Percentiles rank a stretch among this genome's conserved stretches.
These are phyloP conservation scores for Pionites leucogaster DNA, from an alignment of 2,113 vertebrate genomes.

Conservation along the genomic window DNA sequence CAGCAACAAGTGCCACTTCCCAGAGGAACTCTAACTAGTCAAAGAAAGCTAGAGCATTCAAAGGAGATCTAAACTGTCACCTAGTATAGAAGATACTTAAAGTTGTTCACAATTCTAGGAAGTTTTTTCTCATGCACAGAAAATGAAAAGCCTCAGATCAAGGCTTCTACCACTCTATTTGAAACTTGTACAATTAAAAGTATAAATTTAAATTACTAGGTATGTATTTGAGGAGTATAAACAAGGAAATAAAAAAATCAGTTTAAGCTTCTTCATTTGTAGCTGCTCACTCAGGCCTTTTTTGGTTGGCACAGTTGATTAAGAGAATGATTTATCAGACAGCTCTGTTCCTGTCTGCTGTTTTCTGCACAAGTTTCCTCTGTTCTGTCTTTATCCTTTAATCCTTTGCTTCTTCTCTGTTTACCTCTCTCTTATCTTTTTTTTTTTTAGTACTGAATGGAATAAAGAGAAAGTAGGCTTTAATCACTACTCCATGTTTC, in stretches of 20 bases:
- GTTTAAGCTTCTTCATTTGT: not conserved
- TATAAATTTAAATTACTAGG: not conserved
- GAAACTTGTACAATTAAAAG: not conserved
- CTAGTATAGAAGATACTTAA: not conserved
- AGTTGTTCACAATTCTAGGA: not conserved
- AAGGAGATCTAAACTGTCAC: not conserved
- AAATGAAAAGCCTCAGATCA: not conserved
- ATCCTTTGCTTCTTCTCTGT: not conserved
- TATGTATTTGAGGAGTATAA: not conserved
- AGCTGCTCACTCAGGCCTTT: not conserved
- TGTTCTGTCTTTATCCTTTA: not conserved
- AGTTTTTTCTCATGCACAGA: not conserved
- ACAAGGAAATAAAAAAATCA: not conserved
- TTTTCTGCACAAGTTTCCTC: not conserved
- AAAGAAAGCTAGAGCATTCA: not conserved
- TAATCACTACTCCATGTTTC: not conserved
- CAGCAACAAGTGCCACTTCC: not conserved
- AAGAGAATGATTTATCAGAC: not conserved
- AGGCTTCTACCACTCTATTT: not conserved
- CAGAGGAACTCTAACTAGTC: not conserved
- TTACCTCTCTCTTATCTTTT: not conserved
- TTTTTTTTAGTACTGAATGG: not conserved
- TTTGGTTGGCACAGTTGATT: not conserved
- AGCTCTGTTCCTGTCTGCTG: not conserved
- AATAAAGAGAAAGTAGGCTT: not conserved